Base-by-base conservation (phyloP, 2,113 vertebrate genomes). In the Phoenicopterus ruber region DNA sequence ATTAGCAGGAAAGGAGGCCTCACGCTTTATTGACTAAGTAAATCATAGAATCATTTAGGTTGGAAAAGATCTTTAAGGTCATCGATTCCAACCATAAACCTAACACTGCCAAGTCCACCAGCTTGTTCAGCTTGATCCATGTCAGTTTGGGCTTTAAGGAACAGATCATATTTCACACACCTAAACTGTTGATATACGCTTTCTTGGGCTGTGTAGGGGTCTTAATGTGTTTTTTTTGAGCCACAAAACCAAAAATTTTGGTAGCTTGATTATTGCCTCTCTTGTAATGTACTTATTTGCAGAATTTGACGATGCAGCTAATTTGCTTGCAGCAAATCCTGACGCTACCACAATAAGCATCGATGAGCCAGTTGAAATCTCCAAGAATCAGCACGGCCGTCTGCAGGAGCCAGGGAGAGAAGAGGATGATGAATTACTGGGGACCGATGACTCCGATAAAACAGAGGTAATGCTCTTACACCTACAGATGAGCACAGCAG, bases 231-330 rank as follows among this genome's bases (percentile, higher is more conserved):
- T 13, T 77, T 73, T 77, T 73, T 73, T 77, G 29, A 85, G 40
- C 24, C 13, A 6, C 0, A 9, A 34, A 18, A 25, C 18, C 3
- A 31, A 25, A 58, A 57, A 25, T 6, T 19, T 29, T 5, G 25
- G 22, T 55, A 17, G 72, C 17, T 76, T 52, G 52, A 65, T 78
- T 42, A 19, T 69, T 1, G 0, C 31, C 36, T 94, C 25, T 91
- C 59, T 13, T 58, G 70, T 81, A 31, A 82, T 54, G 25, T 77
- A 44, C 49, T 96, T 85, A 54, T 71, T 96, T 88, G 63, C 90
- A 99, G 99, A 99, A 85, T 99, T 99, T 98, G 99, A 99, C 20
- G 99, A 99, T 96, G 97, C 98, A 86, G 97, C 97, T 38, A 96
- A 95, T 95, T 95, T 98, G 88, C 85, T 98, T 77, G 97, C 97